Base-by-base conservation (phyloP, 2,888 invertebrate genomes). In the Machimus atricapillus region DNA sequence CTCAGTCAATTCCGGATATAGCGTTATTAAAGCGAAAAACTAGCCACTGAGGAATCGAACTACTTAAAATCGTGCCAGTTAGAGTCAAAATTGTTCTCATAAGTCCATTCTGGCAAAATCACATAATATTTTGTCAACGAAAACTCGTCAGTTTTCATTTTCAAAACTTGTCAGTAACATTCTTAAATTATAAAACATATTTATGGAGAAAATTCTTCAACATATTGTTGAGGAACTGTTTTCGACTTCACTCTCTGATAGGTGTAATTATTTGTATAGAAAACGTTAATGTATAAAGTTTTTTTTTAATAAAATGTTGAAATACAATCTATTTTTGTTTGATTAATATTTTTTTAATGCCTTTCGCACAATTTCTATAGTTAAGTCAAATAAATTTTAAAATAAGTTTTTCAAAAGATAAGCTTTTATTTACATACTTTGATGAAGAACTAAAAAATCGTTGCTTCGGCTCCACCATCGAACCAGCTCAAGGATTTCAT, bases 1-100 rank as follows among this genome's bases (percentile, higher is more conserved):
- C 87, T 89, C 87, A 56, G 89, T 90, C 76, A 90, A 88, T 89
- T 89, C 90, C 23, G 74, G 46, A 46, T 85, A 83, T 27, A 83
- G 83, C 43, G 73, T 73, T 7, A 83, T 83, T 40, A 40, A 83
- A 73, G 83, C 58, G 19, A 66, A 16, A 66, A 83, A 83, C 66
- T 83, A 83, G 14, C 12, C 3, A 66, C 23, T 66, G 66, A 27
- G 27, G 27, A 19, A 66, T 12, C 12, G 52, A 56, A 56, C 2
- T 52, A 52, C 27, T 81, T 34, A 52, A 81, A 81, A 81, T 56
- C 31, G 81, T 81, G 81, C 81, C 81, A 81, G 81, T 52, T 81
- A 56, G 56, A 81, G 52, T 81, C 81, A 56, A 56, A 56, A 81
- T 81, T 81, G 81, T 81, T 81, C 34, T 52, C 27, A 81, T 56